Percentiles rank a stretch among this genome's conserved stretches.
Evolutionary conservation across 2,888 invertebrate genomes (phyloP).

Genomic region (Linyphia triangularis): DNA sequence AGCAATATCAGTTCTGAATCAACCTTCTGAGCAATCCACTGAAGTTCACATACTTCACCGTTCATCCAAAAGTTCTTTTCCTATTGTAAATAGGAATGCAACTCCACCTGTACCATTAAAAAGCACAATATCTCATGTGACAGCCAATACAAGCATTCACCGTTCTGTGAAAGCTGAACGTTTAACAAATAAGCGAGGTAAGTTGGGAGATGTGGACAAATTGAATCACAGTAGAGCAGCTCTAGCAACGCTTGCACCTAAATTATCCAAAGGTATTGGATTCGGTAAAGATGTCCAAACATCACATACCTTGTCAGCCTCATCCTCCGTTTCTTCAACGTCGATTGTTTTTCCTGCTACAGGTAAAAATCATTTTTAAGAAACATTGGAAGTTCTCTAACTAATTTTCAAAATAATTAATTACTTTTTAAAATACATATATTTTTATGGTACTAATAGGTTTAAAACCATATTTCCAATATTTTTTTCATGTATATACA

Average conservation of each 20-base stretch:
- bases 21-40: constrained; percentile 48
- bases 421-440: too few species aligned
- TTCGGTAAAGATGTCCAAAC: constrained; percentile 70
- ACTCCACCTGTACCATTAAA: constrained; percentile 65
- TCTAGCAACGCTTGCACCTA: constrained; percentile 69
- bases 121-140: constrained; percentile 71
- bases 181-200: constrained; percentile 57
- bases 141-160: constrained; percentile 62
- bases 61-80: constrained; percentile 69
- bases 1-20: constrained; percentile 64
- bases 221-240: constrained; percentile 42
- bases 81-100: constrained; percentile 54
- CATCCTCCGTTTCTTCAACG: constrained; percentile 71
- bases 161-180: constrained; percentile 63
- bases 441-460: too few species aligned
- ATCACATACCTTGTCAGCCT: constrained; percentile 69
- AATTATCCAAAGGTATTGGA: constrained; percentile 56
- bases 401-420: too few species aligned
- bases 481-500: too few species aligned
- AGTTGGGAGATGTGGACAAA: constrained; percentile 60
- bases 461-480: too few species aligned
- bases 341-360: constrained; percentile 73
- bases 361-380: too few species aligned
- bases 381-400: too few species aligned
- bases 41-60: constrained; percentile 66